Conservation (phyloP, 1,140 invertebrate genomes). For the Tachypleus tridentatus region DNA sequence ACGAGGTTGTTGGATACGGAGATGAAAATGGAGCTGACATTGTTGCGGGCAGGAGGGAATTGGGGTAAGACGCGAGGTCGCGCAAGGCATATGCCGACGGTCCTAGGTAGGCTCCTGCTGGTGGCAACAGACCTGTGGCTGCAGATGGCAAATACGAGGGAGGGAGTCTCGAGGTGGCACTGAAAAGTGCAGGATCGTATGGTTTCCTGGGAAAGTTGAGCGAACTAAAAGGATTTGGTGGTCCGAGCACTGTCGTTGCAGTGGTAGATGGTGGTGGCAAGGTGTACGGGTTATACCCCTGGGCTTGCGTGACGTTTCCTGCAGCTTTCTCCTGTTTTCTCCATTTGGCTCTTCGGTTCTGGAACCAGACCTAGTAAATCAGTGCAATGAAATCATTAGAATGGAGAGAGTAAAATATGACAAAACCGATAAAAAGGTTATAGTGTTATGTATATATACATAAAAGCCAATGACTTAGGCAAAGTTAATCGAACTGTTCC, state of each 20-base stretch:
- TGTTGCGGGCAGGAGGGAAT: background rate
- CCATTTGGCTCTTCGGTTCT: constrained; percentile 88
- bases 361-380: constrained; percentile 71
- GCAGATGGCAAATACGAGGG: constrained; percentile 12
- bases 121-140: constrained; percentile 9
- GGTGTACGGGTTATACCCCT: constrained; percentile 18
- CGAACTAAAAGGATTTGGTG: constrained; percentile 11
- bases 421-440: too few relatives aligned
- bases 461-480: too few relatives aligned
- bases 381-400: too few relatives aligned
- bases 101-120: background rate
- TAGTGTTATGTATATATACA: too few relatives aligned
- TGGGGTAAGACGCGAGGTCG: constrained; percentile 12
- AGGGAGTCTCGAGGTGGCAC: constrained; percentile 7
- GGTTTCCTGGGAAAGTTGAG: constrained; percentile 8
- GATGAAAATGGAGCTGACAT: background rate
- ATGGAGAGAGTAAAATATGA: too few relatives aligned
- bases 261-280: constrained; percentile 1
- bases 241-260: constrained; percentile 10
- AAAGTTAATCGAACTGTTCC: too few relatives aligned
- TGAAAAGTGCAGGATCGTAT: constrained; percentile 11
- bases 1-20: constrained; percentile 46
- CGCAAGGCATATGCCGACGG: constrained; percentile 6
- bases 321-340: constrained; percentile 45
- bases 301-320: constrained; percentile 12